Evolutionary conservation across 2,888 invertebrate genomes (phyloP).

Genomic region (Nasonia oneida): DNA sequence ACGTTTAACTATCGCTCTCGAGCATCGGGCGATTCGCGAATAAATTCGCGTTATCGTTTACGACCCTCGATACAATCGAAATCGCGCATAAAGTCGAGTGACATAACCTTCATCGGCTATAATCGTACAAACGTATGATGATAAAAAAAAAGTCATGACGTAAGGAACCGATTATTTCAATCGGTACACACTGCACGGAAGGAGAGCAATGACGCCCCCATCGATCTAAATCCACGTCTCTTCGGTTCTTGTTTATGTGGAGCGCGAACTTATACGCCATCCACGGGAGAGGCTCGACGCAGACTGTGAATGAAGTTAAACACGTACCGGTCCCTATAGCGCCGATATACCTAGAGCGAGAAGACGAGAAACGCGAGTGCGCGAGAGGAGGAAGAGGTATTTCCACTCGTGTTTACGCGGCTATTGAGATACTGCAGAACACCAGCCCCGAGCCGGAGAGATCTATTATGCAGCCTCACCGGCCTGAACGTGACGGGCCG

Average conservation of each 20-base stretch:
- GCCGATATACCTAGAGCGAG: neutral
- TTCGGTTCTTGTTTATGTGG: slow-evolving; percentile 1
- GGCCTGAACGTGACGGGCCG: neutral
- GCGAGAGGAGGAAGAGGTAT: slow-evolving; percentile 6
- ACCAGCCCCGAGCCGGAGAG: neutral
- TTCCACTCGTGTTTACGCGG: slow-evolving; percentile 46
- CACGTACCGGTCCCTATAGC: neutral
- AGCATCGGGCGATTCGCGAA: slow-evolving; percentile 22
- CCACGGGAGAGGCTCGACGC: neutral
- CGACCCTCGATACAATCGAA: slow-evolving; percentile 1
- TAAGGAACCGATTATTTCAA: too few species aligned
- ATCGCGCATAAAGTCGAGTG: neutral
- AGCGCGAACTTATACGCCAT: slow-evolving; percentile 1
- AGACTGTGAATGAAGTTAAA: slow-evolving; percentile 56
- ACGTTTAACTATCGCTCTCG: slow-evolving; percentile 21
- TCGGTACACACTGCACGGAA: neutral
- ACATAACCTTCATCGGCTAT: neutral
- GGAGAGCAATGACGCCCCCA: slow-evolving; percentile 20
- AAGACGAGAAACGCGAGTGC: neutral
- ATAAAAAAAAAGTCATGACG: slow-evolving; percentile 1
- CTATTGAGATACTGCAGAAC: slow-evolving; percentile 44
- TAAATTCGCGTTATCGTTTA: slow-evolving; percentile 39
- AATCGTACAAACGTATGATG: neutral
- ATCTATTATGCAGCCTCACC: slow-evolving; percentile 1
- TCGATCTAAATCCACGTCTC: slow-evolving; percentile 45